These are phyloP conservation scores for Muscicapa comitata DNA, from an alignment of 2,797 vertebrate species.

Conservation along the genomic window DNA sequence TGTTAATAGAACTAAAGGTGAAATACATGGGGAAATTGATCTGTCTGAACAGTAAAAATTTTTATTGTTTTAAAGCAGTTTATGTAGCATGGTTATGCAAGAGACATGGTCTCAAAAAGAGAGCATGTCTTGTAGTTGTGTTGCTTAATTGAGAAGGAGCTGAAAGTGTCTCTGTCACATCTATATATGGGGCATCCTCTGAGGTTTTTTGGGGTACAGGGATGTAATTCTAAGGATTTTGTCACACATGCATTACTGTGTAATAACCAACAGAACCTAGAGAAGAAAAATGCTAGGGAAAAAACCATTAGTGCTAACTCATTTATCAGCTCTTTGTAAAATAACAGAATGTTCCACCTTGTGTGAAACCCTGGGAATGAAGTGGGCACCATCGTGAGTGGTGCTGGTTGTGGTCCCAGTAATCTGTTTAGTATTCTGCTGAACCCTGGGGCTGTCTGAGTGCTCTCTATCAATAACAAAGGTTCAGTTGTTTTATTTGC, in stretches of 20 bases:
- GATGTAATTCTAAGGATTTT: background rate
- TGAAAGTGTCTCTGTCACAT: background rate
- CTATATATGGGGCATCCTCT: fast-evolving
- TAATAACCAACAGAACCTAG: background rate
- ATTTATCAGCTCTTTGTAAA: background rate
- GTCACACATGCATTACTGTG: background rate
- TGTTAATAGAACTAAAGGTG: background rate
- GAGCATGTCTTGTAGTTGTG: background rate
- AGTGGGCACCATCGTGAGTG: background rate
- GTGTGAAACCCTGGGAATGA: background rate
- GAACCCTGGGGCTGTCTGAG: slow-evolving; percentile 12
- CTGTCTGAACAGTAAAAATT: background rate
- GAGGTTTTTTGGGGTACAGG: background rate
- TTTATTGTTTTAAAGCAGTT: background rate
- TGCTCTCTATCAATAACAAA: slow-evolving; percentile 44
- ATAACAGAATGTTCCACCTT: background rate
- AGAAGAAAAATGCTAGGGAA: background rate
- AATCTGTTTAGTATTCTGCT: slow-evolving; percentile 40
- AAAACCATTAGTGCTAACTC: background rate
- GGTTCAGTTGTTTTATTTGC: slow-evolving; percentile 54
- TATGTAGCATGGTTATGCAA: too few relatives aligned
- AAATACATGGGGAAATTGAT: background rate
- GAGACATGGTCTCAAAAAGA: background rate
- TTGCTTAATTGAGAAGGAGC: background rate
- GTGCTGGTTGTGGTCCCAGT: background rate